Evolutionary conservation across 2,113 vertebrate genomes (phyloP).

Genomic region (Hepsetus odoe): DNA sequence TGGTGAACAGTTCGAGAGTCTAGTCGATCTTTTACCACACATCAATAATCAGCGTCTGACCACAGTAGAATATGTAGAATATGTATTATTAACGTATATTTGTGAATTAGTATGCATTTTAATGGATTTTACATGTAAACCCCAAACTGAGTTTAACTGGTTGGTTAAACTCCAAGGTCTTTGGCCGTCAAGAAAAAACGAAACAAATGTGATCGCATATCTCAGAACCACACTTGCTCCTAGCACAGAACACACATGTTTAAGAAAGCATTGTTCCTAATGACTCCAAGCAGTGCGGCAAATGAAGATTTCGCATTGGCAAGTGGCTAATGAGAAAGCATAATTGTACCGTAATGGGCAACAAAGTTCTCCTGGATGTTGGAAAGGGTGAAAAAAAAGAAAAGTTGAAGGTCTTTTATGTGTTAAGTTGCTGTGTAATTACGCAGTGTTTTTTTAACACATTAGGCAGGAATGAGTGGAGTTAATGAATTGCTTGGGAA

Average conservation of each 20-base stretch:
- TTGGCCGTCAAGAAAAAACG: conserved; percentile 42
- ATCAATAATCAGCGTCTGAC: too few species aligned
- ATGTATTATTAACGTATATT: background rate
- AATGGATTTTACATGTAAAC: background rate
- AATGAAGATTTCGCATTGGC: conserved; percentile 69
- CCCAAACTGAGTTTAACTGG: background rate
- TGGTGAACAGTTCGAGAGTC: too few species aligned
- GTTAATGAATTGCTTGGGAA: conserved; percentile 80
- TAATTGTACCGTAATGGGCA: conserved; percentile 66
- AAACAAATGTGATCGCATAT: conserved; percentile 33
- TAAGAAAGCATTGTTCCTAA: conserved; percentile 61
- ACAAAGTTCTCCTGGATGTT: conserved; percentile 63
- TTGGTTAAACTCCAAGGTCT: background rate
- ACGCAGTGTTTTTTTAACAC: conserved; percentile 65
- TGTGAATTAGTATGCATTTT: background rate
- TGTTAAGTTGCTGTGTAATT: conserved; percentile 70
- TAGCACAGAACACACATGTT: conserved; percentile 41
- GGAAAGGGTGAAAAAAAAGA: conserved; percentile 35
- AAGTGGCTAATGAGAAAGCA: conserved; percentile 66
- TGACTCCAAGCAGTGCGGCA: conserved; percentile 59
- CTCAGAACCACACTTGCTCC: conserved; percentile 38
- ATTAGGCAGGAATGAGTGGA: conserved; percentile 70
- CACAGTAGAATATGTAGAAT: too few species aligned
- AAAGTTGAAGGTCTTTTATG: conserved; percentile 69
- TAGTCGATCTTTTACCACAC: too few species aligned